A percentile compares a stretch with the other conserved stretches of the same genome.
Conservation (phyloP, 2,888 invertebrate species). For the Lycophotia porphyrea region DNA sequence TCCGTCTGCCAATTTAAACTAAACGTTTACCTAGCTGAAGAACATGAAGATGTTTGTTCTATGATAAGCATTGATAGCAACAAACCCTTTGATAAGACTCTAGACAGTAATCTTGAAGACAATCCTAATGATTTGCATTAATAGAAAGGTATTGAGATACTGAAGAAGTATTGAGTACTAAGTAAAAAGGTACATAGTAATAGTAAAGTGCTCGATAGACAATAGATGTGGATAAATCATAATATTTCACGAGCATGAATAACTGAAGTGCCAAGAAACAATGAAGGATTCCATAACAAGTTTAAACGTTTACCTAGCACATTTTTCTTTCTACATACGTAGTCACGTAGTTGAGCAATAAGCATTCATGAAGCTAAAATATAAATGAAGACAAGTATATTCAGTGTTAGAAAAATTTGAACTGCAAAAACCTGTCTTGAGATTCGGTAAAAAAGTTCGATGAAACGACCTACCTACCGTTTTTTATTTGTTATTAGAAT, state of each 20-base stretch:
- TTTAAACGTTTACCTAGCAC: not conserved
- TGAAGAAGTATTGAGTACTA: constrained; percentile 28
- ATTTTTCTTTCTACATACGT: not conserved
- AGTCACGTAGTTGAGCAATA: not conserved
- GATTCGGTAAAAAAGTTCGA: not conserved
- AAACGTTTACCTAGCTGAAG: not conserved
- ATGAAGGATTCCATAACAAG: not conserved
- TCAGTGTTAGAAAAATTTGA: not conserved
- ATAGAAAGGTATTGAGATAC: constrained; percentile 9
- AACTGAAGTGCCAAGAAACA: constrained; percentile 6
- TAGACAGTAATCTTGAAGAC: constrained; percentile 2
- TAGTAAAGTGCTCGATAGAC: not conserved
- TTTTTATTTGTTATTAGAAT: not conserved
- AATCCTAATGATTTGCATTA: constrained; percentile 13
- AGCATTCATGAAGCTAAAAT: not conserved
- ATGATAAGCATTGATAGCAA: constrained; percentile 9
- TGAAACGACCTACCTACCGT: too few species aligned
- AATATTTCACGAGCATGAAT: constrained; percentile 26
- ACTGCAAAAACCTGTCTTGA: not conserved
- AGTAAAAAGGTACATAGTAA: constrained; percentile 11
- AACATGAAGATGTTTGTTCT: constrained; percentile 5
- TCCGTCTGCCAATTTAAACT: not conserved
- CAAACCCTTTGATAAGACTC: constrained; percentile 2
- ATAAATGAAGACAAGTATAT: not conserved
- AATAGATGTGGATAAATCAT: constrained; percentile 11